phyloP scores from a whole-genome alignment of 2,797 vertebrate species.

The Lophotriccus pileatus region DNA sequence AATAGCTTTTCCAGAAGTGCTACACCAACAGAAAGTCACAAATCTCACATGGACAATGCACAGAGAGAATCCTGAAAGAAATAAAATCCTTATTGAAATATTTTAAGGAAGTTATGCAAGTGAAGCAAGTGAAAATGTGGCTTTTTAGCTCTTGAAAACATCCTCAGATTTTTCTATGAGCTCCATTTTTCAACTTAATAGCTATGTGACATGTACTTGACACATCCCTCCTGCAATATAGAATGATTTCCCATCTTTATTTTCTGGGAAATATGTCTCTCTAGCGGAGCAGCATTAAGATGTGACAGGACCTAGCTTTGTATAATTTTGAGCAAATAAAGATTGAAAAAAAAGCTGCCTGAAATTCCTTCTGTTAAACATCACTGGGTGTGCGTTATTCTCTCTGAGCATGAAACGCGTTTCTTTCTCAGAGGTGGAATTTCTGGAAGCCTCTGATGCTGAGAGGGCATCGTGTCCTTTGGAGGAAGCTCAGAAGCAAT shows the following conservation, averaged over 20 bases:
- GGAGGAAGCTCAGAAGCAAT: background rate
- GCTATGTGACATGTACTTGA: background rate
- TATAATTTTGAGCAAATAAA: background rate
- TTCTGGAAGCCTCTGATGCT: background rate
- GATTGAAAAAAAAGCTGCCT: background rate
- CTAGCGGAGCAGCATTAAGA: background rate
- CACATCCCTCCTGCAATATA: background rate
- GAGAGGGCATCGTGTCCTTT: background rate
- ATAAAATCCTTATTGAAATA: background rate
- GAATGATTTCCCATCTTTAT: background rate
- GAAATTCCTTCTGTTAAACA: background rate
- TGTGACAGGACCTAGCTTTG: background rate
- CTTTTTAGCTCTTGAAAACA: background rate
- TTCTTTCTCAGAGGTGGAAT: background rate
- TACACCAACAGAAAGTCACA: background rate
- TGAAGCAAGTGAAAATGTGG: background rate
- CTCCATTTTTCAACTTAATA: constrained; percentile 32
- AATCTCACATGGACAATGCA: background rate
- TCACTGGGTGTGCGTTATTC: background rate
- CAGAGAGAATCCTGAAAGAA: background rate
- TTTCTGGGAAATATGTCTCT: background rate
- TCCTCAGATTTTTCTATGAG: background rate
- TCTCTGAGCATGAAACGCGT: background rate
- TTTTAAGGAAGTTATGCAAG: background rate
- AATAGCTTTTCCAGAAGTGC: background rate